Percentiles rank a stretch among this genome's conserved stretches.
Evolutionary conservation across 2,888 invertebrate genomes (phyloP).

Genomic region (Apantesis nais): DNA sequence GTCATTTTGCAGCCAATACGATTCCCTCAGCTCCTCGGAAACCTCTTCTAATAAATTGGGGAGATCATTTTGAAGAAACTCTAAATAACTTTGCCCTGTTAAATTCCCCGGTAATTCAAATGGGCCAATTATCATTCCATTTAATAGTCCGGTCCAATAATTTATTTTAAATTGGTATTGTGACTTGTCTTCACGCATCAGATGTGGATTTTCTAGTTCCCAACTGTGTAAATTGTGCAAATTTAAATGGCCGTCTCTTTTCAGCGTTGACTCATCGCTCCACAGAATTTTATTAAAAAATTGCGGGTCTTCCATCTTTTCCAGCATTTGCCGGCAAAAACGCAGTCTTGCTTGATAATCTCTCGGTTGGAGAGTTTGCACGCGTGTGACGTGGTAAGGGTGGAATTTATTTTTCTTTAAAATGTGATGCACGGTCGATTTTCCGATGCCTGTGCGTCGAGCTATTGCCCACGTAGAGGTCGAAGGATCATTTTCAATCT

Average conservation of each 20-base stretch:
- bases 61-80: conserved; percentile 16
- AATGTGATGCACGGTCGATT: too few species aligned
- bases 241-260: neutral
- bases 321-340: too few species aligned
- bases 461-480: too few species aligned
- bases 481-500: too few species aligned
- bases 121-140: conserved; percentile 24
- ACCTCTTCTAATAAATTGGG: conserved; percentile 16
- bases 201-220: neutral
- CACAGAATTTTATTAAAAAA: too few species aligned
- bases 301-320: too few species aligned
- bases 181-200: neutral
- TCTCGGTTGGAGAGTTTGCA: too few species aligned
- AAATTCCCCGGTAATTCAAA: conserved; percentile 26
- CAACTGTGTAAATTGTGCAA: neutral
- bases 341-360: too few species aligned
- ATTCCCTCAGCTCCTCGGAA: conserved; percentile 7
- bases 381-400: too few species aligned
- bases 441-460: too few species aligned
- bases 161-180: neutral
- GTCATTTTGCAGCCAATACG: conserved; percentile 8
- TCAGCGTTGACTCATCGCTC: neutral
- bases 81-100: conserved; percentile 18
- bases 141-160: conserved; percentile 7
- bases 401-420: too few species aligned